Evolutionary conservation across 2,113 vertebrate species (phyloP).

Genomic region (Actinemys pallida): DNA sequence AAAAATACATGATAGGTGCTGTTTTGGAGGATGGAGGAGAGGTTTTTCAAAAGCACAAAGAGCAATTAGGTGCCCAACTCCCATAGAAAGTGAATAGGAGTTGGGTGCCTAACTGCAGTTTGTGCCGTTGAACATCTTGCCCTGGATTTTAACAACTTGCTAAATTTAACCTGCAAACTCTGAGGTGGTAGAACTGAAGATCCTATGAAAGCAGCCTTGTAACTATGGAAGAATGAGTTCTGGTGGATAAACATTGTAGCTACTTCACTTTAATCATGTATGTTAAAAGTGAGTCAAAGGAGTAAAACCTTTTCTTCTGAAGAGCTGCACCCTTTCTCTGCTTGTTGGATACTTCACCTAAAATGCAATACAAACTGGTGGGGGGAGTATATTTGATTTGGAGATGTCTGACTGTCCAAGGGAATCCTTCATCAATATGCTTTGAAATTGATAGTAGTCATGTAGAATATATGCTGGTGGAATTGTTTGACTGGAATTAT

Average conservation of each 20-base stretch:
- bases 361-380: neutral
- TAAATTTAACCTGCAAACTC: neutral
- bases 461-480: neutral
- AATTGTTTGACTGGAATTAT: neutral
- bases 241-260: neutral
- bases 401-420: neutral
- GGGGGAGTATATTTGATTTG: neutral
- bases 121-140: neutral
- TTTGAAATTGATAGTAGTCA: neutral
- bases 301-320: neutral
- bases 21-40: neutral
- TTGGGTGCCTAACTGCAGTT: neutral
- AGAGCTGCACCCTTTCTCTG: neutral
- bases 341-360: neutral
- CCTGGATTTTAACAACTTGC: constrained; percentile 1
- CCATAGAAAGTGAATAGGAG: neutral
- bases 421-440: neutral
- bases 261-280: neutral
- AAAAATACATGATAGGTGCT: neutral
- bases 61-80: neutral
- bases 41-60: neutral
- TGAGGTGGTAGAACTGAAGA: neutral
- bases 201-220: neutral
- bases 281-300: neutral
- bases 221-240: neutral